Evolutionary conservation across 1,140 invertebrate species (phyloP), one percentile per base, ranked within the genome.

Genomic region (Paralvinella palmiformis): DNA sequence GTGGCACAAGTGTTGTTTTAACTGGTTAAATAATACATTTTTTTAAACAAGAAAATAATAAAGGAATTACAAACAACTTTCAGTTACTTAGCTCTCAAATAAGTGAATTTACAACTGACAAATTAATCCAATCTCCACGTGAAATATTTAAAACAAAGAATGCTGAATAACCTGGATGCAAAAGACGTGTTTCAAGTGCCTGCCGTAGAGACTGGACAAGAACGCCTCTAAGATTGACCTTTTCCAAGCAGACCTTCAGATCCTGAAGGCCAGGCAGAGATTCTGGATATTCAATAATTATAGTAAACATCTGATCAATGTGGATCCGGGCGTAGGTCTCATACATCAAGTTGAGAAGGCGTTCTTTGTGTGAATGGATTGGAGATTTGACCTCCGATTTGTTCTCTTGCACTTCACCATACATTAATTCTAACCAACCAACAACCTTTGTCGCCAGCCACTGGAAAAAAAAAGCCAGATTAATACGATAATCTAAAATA

Each of bases 251-350:
- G 37, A 87, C 79, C 68, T 88, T 87, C 29, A 98, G 84, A 81
- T 98, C 95, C 75, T 93, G 88, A 22, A 98, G 85, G 1, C 93
- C 92, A 27, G 92, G 91, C 71, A 92, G 88, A 5, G 94, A 97
- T 71, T 97, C 94, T 2, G 95, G 95, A 84, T 91, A 98, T 77
- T 97, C 92, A 77, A 96, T 94, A 62, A 96, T 94, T 57, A 96
- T 96, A 73, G 91, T 92, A 77, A 97, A 97, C 48, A 98, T 83
- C 75, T 96, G 91, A 73, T 92, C 88, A 62, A 96, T 95, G 69
- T 92, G 86, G 53, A 89, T 85, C 74, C 87, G 87, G 17, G 91
- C 93, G 73, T 94, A 96, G 7, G 87, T 91, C 78, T 94, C 90
- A 74, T 91, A 93, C 53, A 96, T 83, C 75, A 89, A 90, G 76